Conservation (phyloP, 2,888 invertebrate species). For the Lissonota sp. region DNA sequence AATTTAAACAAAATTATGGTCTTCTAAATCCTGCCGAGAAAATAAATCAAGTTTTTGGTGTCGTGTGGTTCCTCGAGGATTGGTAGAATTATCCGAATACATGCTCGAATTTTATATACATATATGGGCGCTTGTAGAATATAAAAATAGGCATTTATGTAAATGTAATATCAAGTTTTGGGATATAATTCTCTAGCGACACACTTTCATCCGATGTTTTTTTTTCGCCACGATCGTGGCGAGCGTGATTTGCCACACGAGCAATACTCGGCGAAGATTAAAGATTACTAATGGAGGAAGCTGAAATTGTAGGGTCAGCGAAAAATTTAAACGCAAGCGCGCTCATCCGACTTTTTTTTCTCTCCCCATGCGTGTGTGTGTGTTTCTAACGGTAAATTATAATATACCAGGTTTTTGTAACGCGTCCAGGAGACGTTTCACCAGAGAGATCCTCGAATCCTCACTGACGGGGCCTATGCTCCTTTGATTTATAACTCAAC, state of each 20-base stretch:
- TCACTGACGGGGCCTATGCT: slow-evolving; percentile 57
- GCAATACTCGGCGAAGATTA: slow-evolving; percentile 14
- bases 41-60: no score
- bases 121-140: neutral
- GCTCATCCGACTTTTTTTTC: neutral
- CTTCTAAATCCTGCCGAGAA: no score
- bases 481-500: slow-evolving; percentile 71
- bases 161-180: slow-evolving; percentile 19
- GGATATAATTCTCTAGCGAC: slow-evolving; percentile 53
- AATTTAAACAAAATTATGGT: no score
- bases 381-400: slow-evolving; percentile 68
- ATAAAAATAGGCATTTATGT: neutral
- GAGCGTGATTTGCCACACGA: neutral
- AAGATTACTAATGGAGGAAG: slow-evolving; percentile 32
- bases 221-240: no score
- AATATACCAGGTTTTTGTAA: slow-evolving; percentile 70
- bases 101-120: neutral
- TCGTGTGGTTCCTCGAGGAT: neutral
- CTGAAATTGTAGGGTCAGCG: slow-evolving; percentile 48
- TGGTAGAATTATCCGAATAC: neutral
- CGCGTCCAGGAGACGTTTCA: slow-evolving; percentile 57
- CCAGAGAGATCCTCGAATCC: slow-evolving; percentile 58
- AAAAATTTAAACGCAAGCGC: slow-evolving; percentile 38
- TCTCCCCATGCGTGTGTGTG: slow-evolving; percentile 10
- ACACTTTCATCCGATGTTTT: slow-evolving; percentile 40